phyloP scores from a whole-genome alignment of 2,888 invertebrate species.

The Phyto melanocephala region DNA sequence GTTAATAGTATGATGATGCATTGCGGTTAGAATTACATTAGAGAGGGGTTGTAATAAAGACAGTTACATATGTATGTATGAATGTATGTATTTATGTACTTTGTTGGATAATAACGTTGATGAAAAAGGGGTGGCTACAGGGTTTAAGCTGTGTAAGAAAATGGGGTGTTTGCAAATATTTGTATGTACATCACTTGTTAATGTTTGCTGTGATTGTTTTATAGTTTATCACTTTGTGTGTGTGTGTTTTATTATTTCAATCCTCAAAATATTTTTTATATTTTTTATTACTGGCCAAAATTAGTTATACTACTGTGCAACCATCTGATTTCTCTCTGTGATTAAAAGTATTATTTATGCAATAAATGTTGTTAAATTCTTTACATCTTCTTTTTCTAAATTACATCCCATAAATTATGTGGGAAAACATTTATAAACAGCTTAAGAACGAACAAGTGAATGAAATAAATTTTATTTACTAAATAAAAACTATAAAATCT shows the following conservation, averaged over 20 bases:
- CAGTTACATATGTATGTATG: not conserved
- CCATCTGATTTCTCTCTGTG: constrained; percentile 16
- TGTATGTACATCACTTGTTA: constrained; percentile 39
- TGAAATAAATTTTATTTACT: not conserved
- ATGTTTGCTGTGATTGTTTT: constrained; percentile 45
- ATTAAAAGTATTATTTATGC: not conserved
- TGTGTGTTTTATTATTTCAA: constrained; percentile 41
- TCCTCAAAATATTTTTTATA: not conserved
- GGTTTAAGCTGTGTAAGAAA: not conserved
- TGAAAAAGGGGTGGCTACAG: constrained; percentile 36
- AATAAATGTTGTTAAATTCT: not conserved
- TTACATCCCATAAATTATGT: constrained; percentile 27
- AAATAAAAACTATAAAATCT: not conserved
- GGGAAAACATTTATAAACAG: constrained; percentile 12
- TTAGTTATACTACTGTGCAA: not conserved
- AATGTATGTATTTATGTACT: too few relatives aligned
- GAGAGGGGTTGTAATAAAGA: not conserved
- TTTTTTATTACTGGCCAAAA: constrained; percentile 21
- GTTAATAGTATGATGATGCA: constrained; percentile 2
- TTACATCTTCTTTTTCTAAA: not conserved
- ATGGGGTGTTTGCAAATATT: constrained; percentile 22
- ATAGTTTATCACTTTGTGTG: constrained; percentile 56
- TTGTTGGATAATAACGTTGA: not conserved
- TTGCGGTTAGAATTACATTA: not conserved
- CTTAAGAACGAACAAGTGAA: not conserved